Evolutionary conservation across 1,140 invertebrate genomes (phyloP).

Genomic region (Drosophila sulfurigaster): DNA sequence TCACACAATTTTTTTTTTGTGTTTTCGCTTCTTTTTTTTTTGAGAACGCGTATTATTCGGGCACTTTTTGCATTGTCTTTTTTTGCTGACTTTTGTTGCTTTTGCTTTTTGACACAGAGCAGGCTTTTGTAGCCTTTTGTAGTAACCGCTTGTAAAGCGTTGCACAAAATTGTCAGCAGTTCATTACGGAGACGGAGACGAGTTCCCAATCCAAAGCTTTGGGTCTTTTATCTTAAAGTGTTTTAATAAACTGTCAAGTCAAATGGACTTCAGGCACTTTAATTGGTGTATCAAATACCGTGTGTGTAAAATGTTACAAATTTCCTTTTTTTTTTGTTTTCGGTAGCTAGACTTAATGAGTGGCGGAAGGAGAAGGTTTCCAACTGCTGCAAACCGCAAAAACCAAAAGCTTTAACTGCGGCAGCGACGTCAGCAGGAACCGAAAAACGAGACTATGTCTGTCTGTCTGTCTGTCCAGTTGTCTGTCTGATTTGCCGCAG

Average conservation of each 20-base stretch:
- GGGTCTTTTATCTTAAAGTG: constrained; percentile 29
- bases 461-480: background rate
- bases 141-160: constrained; percentile 77
- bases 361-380: background rate
- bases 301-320: constrained; percentile 29
- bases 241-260: constrained; percentile 42
- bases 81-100: background rate
- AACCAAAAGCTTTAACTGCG: constrained; percentile 79
- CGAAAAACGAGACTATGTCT: background rate
- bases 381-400: constrained; percentile 63
- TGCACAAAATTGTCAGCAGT: constrained; percentile 80
- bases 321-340: too few relatives aligned
- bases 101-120: too few relatives aligned
- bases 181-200: constrained; percentile 60
- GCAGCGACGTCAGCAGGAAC: constrained; percentile 18
- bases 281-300: background rate
- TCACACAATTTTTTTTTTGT: background rate
- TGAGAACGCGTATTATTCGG: constrained; percentile 50
- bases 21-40: constrained; percentile 12
- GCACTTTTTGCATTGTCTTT: constrained; percentile 63
- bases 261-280: background rate
- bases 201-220: constrained; percentile 7
- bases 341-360: constrained; percentile 29
- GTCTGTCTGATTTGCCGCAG: background rate
- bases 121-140: constrained; percentile 51